Conservation (phyloP, 2,113 vertebrate species). For the Burhinus bistriatus region DNA sequence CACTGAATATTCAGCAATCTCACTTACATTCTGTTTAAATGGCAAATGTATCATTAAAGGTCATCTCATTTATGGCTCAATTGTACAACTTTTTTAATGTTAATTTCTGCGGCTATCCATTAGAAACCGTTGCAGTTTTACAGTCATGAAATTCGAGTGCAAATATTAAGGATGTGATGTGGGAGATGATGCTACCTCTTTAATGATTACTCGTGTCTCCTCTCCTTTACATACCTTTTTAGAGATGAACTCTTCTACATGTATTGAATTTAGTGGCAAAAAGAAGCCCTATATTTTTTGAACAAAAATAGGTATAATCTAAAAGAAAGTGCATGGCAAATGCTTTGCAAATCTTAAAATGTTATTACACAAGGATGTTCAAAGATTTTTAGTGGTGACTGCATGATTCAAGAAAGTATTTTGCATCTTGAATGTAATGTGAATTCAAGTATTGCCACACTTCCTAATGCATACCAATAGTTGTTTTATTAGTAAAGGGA, state of each 20-base stretch:
- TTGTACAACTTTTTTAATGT: conserved; percentile 34
- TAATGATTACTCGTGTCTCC: not conserved
- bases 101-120: conserved; percentile 24
- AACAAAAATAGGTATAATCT: not conserved
- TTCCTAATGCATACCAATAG: not conserved
- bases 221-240: not conserved
- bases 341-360: not conserved
- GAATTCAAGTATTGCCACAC: not conserved
- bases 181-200: not conserved
- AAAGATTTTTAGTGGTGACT: not conserved
- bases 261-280: not conserved
- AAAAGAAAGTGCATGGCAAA: not conserved
- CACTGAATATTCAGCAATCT: conserved; percentile 42
- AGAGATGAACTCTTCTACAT: not conserved
- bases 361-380: not conserved
- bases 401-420: not conserved
- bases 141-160: not conserved
- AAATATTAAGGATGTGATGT: not conserved
- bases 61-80: conserved; percentile 47
- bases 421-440: not conserved
- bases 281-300: not conserved
- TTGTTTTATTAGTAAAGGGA: not conserved
- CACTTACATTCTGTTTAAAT: conserved; percentile 36
- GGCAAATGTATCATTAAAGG: conserved; percentile 57
- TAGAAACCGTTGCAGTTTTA: not conserved